Evolutionary conservation across 2,797 vertebrate species (phyloP), one percentile per base, ranked within the genome.

Genomic region (Sebastes variabilis): DNA sequence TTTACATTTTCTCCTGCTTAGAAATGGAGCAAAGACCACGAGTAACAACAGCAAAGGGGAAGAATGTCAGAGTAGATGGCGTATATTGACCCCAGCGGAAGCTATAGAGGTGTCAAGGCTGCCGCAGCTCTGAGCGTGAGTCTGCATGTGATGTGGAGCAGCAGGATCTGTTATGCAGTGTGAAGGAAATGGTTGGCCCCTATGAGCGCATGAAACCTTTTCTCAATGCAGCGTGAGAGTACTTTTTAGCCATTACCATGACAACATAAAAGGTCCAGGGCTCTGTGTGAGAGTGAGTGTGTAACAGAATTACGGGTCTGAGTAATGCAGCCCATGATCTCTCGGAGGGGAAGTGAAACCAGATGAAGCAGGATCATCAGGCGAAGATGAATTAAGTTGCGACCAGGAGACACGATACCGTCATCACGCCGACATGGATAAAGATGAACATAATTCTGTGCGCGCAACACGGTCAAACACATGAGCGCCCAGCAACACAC

Each of bases 161-260:
- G 81, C 67, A 46, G 74, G 65, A 68, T n/a, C 66, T 77, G 74
- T 66, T 58, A 54, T 52, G 27, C 56, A 58, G 60, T 18, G 34
- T 78, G 74, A 67, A 59, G 74, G 68, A 85, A 86, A 73, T 20
- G 22, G 62, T 70, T 58, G 25, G 42, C 34, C 72, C 72, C 59
- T 34, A 0, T 11, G 24, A 79, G 60, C 2, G 11, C 46, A 66
- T 75, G 72, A 74, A 36, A 72, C 70, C 66, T 68, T 76, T 78
- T 70, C 70, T 70, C 42, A 66, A 7, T 75, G 70, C 67, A 66
- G 42, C 29, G 60, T 36, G 58, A 81, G 71, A 77, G 32, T 68
- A 75, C 80, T 71, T 88, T 91, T 92, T 86, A 70, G 36, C 81
- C 80, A 92, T 93, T 87, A 84, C 89, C 84, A 89, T 92, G 91